Conservation (phyloP, 2,113 vertebrate species). For the Octodon degus region DNA sequence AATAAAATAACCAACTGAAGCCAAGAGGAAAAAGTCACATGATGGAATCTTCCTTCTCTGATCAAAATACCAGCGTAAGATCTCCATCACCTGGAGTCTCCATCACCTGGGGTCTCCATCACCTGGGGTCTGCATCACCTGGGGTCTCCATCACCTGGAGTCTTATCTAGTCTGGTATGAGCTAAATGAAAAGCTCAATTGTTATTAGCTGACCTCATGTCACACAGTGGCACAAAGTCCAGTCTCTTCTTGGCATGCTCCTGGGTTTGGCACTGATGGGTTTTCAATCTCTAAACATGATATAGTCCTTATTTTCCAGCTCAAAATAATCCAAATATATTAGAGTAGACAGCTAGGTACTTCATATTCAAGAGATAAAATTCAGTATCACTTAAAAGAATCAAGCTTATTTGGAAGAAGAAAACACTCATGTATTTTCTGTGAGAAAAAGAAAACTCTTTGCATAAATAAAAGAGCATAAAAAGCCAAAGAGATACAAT, state of each 20-base stretch:
- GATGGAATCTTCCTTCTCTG: neutral
- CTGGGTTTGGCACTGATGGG: neutral
- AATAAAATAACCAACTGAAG: neutral
- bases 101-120: neutral
- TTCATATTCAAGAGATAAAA: conserved; percentile 40
- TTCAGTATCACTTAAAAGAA: neutral
- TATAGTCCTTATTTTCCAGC: conserved; percentile 7
- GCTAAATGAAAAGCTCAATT: neutral
- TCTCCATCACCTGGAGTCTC: neutral
- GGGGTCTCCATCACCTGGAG: neutral
- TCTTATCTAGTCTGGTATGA: neutral
- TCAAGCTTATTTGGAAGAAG: neutral
- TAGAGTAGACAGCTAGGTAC: neutral
- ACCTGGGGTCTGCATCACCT: neutral
- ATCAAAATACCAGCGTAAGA: neutral
- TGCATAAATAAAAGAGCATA: neutral
- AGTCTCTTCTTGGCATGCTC: neutral
- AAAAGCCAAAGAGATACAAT: neutral
- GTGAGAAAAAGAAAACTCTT: conserved; percentile 11
- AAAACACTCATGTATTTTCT: neutral
- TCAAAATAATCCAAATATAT: conserved; percentile 44
- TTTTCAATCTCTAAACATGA: conserved; percentile 10
- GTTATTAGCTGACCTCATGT: neutral
- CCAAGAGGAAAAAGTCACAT: neutral
- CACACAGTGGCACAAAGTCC: neutral